Conservation (phyloP, 2,888 invertebrate genomes). For the Pammene aurita region DNA sequence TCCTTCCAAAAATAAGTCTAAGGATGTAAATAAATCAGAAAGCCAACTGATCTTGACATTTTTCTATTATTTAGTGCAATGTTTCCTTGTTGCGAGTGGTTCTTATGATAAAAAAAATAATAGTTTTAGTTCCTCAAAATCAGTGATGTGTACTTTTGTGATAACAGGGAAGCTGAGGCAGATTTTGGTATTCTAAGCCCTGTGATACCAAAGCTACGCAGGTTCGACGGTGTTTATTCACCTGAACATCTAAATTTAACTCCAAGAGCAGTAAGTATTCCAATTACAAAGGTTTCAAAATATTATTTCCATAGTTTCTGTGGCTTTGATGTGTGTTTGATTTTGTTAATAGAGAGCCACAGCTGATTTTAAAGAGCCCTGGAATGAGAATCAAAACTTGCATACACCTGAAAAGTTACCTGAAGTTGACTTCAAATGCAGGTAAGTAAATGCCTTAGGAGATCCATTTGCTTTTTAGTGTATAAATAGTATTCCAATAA, state of each 20-base stretch:
- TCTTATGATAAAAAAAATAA: constrained; percentile 34
- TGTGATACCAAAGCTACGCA: constrained; percentile 70
- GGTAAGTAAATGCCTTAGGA: constrained; percentile 51
- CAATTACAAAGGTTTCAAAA: constrained; percentile 29
- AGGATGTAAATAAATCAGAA: constrained; percentile 82
- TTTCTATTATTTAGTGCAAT: constrained; percentile 49
- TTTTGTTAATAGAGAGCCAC: constrained; percentile 56
- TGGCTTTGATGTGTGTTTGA: constrained; percentile 8
- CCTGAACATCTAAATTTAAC: constrained; percentile 79
- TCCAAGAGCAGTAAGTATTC: constrained; percentile 70
- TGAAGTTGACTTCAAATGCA: constrained; percentile 67
- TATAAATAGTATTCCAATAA: neutral
- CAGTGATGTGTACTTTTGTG: constrained; percentile 45
- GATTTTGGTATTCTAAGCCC: constrained; percentile 65
- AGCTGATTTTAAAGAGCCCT: constrained; percentile 52
- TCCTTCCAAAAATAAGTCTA: constrained; percentile 75
- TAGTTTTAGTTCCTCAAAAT: constrained; percentile 28
- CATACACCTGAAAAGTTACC: constrained; percentile 64
- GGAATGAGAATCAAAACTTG: constrained; percentile 63
- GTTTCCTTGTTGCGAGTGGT: constrained; percentile 38
- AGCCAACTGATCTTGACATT: constrained; percentile 60
- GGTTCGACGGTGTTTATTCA: constrained; percentile 76
- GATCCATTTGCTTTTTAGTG: neutral
- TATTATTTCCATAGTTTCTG: constrained; percentile 8
- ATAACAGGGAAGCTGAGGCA: constrained; percentile 55